Conservation (phyloP, 2,797 vertebrate genomes). For the Sebastes hubbsi region DNA sequence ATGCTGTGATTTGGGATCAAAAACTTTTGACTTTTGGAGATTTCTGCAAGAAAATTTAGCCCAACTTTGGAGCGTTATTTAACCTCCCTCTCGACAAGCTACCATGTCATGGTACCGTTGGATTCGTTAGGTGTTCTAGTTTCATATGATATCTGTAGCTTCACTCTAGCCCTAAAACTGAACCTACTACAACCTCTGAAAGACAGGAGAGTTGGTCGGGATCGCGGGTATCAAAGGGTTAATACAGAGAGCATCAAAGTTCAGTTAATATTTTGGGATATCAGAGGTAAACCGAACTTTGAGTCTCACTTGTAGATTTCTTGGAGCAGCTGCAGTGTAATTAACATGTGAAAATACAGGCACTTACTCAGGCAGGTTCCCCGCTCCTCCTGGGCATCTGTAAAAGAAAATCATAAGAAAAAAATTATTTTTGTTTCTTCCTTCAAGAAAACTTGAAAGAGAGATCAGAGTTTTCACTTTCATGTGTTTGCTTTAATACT, state of each 20-base stretch:
- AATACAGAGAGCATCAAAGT: not conserved
- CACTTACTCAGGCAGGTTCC: conserved; percentile 20
- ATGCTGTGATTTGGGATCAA: too few species aligned
- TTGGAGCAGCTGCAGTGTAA: not conserved
- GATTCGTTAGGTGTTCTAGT: too few species aligned
- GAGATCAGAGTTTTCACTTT: not conserved
- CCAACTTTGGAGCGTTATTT: too few species aligned
- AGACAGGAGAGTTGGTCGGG: accelerated
- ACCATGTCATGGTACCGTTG: too few species aligned
- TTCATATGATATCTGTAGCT: too few species aligned
- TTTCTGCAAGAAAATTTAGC: too few species aligned
- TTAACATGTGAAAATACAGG: not conserved
- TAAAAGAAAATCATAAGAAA: not conserved
- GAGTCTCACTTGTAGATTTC: not conserved
- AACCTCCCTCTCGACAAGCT: too few species aligned
- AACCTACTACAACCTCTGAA: too few species aligned
- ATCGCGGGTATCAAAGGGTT: too few species aligned
- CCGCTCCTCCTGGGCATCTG: conserved; percentile 14
- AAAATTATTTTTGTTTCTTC: not conserved
- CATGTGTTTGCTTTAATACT: not conserved
- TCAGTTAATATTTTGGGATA: not conserved
- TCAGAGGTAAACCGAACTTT: too few species aligned
- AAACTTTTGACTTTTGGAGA: too few species aligned
- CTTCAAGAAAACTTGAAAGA: not conserved
- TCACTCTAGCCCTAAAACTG: too few species aligned